Conservation (phyloP, 2,888 invertebrate genomes). For the Rotaria socialis region DNA sequence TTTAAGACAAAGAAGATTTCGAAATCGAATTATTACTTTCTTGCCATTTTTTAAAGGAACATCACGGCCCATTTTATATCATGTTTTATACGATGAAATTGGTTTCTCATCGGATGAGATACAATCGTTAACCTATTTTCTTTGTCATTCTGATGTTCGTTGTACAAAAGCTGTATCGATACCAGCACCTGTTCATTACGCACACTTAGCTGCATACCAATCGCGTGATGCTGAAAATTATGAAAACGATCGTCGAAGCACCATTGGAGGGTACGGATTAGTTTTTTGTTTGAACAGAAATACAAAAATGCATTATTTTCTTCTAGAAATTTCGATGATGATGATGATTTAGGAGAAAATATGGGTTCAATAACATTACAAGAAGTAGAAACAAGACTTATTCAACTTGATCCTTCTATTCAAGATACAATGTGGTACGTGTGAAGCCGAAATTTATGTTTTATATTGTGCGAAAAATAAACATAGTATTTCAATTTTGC, state of each 20-base stretch:
- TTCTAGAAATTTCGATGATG: not conserved
- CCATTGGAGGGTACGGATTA: not conserved
- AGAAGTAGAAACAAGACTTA: slow-evolving; percentile 3
- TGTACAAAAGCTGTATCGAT: slow-evolving; percentile 11
- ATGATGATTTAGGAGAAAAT: not conserved
- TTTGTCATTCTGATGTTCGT: slow-evolving; percentile 27
- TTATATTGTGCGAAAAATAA: not conserved
- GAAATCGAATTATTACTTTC: not conserved
- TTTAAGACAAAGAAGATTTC: not conserved
- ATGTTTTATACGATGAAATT: slow-evolving; percentile 31
- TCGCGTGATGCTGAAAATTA: not conserved
- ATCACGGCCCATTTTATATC: slow-evolving; percentile 4
- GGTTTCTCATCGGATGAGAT: slow-evolving; percentile 2
- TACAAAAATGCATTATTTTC: not conserved
- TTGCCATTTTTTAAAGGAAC: not conserved
- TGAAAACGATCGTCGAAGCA: not conserved
- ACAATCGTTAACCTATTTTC: not conserved
- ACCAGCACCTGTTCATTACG: slow-evolving; percentile 28
- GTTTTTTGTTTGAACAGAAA: not conserved
- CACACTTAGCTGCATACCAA: slow-evolving; percentile 31
- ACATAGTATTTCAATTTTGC: no score
- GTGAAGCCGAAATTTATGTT: not conserved
- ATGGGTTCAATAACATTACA: not conserved
- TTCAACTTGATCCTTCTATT: slow-evolving; percentile 17
- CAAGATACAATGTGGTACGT: slow-evolving; percentile 32